Conservation (phyloP, 2,113 vertebrate species). For the Perccottus glenii region DNA sequence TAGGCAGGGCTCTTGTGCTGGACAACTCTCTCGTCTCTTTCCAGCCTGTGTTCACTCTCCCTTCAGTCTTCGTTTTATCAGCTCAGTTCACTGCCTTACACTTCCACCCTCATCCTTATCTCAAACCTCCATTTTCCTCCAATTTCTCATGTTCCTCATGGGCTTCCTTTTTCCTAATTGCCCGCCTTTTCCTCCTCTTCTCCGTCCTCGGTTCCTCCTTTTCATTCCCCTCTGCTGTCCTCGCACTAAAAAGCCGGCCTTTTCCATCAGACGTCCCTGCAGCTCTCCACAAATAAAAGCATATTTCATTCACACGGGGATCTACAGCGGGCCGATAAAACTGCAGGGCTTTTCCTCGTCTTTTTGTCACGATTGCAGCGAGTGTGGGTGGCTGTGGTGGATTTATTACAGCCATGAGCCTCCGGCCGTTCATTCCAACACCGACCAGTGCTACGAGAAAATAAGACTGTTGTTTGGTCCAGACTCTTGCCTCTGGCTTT, state of each 20-base stretch:
- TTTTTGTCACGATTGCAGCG: neutral
- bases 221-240: neutral
- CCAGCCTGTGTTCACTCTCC: neutral
- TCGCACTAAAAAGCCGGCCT: constrained; percentile 1
- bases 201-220: neutral
- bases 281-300: constrained; percentile 67
- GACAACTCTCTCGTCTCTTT: neutral
- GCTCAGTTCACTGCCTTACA: neutral
- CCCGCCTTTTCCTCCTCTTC: neutral
- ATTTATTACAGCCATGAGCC: constrained; percentile 39
- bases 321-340: constrained; percentile 55
- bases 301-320: constrained; percentile 64
- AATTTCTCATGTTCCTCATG: neutral
- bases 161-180: neutral
- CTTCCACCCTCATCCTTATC: neutral
- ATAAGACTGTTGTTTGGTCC: neutral
- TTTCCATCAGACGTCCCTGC: constrained; percentile 50
- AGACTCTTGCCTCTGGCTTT: neutral
- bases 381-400: neutral
- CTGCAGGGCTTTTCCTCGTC: constrained; percentile 30
- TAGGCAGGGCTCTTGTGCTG: neutral
- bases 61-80: neutral
- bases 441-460: constrained; percentile 46
- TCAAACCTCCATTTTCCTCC: neutral
- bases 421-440: constrained; percentile 39